Percentiles rank a stretch among this genome's conserved stretches.
phyloP scores from a whole-genome alignment of 2,113 vertebrate species.

The Formicarius rufipectus region DNA sequence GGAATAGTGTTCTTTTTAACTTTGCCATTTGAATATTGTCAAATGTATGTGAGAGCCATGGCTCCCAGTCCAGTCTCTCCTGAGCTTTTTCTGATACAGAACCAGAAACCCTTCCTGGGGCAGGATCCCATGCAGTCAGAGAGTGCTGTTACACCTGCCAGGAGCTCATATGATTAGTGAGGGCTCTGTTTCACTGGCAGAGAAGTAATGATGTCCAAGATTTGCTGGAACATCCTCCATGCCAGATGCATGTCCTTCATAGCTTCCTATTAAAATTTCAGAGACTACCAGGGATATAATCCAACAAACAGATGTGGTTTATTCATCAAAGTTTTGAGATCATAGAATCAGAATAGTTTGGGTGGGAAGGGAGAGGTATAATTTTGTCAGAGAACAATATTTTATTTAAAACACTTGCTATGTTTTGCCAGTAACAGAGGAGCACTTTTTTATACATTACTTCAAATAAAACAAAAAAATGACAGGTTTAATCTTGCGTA shows the following conservation, averaged over 20 bases:
- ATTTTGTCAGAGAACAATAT: not conserved
- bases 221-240: not conserved
- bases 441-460: not conserved
- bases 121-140: not conserved
- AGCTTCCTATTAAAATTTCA: not conserved
- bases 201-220: not conserved
- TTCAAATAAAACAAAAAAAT: not conserved
- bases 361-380: accelerated
- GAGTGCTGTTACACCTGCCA: not conserved
- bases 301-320: not conserved
- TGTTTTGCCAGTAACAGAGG: not conserved
- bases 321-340: not conserved
- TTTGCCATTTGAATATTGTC: accelerated
- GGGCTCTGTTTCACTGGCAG: not conserved
- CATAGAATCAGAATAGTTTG: not conserved
- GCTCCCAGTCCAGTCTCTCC: not conserved
- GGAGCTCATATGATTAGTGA: not conserved
- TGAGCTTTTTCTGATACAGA: not conserved
- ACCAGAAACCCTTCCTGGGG: not conserved
- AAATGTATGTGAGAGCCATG: not conserved
- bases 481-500: not conserved
- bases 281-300: not conserved
- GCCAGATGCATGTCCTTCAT: not conserved
- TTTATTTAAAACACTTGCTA: not conserved
- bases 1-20: not conserved